These are phyloP conservation scores for Nemotelus pantherinus DNA, from an alignment of 2,888 invertebrate genomes.

Conservation along the genomic window DNA sequence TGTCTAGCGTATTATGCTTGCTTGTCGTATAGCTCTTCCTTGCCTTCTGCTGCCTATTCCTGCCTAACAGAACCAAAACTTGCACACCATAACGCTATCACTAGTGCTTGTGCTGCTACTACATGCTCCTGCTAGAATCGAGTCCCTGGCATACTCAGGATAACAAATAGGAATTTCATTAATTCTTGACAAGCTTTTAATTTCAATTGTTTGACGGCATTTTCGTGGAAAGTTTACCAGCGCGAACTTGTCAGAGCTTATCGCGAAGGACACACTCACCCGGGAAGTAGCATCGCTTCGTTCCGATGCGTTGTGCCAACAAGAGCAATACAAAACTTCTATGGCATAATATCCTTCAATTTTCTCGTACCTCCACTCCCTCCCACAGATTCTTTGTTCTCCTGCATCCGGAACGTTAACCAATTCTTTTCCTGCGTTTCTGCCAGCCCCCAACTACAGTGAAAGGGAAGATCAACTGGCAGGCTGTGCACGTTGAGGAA, in stretches of 20 bases:
- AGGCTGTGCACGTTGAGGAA: background rate
- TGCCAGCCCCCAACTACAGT: too few species aligned
- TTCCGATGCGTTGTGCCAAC: background rate
- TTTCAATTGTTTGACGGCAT: constrained; percentile 40
- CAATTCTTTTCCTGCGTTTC: too few species aligned
- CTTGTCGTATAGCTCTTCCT: too few species aligned
- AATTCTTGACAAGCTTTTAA: constrained; percentile 42
- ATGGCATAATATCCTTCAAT: too few species aligned
- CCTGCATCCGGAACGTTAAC: too few species aligned
- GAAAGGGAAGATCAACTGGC: too few species aligned
- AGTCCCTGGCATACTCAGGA: background rate
- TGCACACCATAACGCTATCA: background rate
- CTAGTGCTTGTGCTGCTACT: too few species aligned
- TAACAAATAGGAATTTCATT: constrained; percentile 43
- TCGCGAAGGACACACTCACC: constrained; percentile 5
- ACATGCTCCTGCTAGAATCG: background rate
- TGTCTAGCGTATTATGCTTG: background rate
- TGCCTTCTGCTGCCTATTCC: background rate
- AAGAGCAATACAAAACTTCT: background rate
- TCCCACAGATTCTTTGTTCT: too few species aligned
- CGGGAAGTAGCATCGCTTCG: background rate
- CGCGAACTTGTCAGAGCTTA: constrained; percentile 22
- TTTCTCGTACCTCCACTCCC: too few species aligned
- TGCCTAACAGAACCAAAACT: background rate
- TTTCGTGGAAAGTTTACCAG: constrained; percentile 35